Base-by-base conservation (phyloP, 2,113 vertebrate species). In the Xiphophorus hellerii region DNA sequence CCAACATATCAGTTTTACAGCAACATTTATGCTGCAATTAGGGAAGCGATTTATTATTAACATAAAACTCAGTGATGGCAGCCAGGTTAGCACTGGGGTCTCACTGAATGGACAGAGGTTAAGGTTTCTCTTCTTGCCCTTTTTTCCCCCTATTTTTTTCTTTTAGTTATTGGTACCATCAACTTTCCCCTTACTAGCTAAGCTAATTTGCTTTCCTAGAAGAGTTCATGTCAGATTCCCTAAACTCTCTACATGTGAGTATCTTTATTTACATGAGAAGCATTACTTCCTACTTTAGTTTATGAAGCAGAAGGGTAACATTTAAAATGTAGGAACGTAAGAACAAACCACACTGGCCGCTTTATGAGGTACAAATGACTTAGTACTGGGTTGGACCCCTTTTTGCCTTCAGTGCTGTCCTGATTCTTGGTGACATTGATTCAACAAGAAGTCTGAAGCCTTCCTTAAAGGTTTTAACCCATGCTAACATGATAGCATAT, bases 1-100 rank as follows among this genome's bases (percentile, higher is more conserved):
- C 90, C 75, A 83, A 85, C 89, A 79, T 90, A 91, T 91, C 90
- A 80, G 13, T 87, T 92, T 91, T 90, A 94, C 84, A 73, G 81
- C 88, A 81, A 83, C 82, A 78, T 86, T 91, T 78, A 85, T 86
- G 87, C 84, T 85, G 86, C 88, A 91, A 87, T 93, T 93, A 89
- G 76, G 76, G 72, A 62, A 85, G 77, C 4, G 68, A 86, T 91
- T 92, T 85, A 86, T 75, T 72, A 76, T 87, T 84, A 37, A 81
- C 54, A 74, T 27, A 51, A 66, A 54, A 28, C 22, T 62, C 66
- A 67, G 6, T 39, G 35, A 29, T 44, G 33, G 25, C 66, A 65
- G 69, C 48, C 35, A 60, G 15, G 61, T 62, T 48, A 48, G 51
- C 48, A 62, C 20, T 62, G 64, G 27, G 31, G 12, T 42, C 39